Conservation (phyloP, 2,888 invertebrate genomes). For the Heliconius charithonia region DNA sequence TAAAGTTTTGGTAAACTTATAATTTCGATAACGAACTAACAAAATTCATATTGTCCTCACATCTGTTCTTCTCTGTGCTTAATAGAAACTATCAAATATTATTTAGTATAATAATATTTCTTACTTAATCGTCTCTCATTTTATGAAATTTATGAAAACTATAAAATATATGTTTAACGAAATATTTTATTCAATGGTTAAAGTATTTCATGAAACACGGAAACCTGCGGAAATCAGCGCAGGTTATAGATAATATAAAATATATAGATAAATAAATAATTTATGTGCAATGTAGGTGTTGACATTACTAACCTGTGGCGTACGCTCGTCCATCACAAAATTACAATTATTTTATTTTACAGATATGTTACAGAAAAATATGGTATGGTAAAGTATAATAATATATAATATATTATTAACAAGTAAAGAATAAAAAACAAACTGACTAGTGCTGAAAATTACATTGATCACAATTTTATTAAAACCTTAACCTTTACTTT, state of each 20-base stretch:
- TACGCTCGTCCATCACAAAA: background rate
- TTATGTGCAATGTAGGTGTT: background rate
- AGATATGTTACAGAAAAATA: background rate
- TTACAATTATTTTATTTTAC: background rate
- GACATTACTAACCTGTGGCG: conserved; percentile 5
- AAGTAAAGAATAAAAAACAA: background rate
- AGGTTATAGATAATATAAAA: conserved; percentile 48
- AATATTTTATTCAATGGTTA: conserved; percentile 58
- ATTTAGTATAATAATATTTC: conserved; percentile 48
- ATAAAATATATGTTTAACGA: conserved; percentile 42
- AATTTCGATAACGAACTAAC: conserved; percentile 67
- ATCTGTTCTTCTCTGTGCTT: conserved; percentile 59
- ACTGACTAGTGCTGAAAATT: background rate
- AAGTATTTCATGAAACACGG: conserved; percentile 71
- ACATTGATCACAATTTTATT: background rate
- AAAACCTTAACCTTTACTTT: background rate
- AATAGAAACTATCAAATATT: conserved; percentile 46
- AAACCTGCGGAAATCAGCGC: conserved; percentile 61
- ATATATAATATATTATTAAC: background rate
- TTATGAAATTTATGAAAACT: conserved; percentile 35
- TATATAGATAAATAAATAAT: conserved; percentile 19
- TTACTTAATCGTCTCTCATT: conserved; percentile 43
- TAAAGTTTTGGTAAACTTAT: conserved; percentile 53
- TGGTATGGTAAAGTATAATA: background rate
- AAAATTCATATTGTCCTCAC: conserved; percentile 65